Base-by-base conservation (phyloP, 2,113 vertebrate species). In the Protomyctophum bolini region DNA sequence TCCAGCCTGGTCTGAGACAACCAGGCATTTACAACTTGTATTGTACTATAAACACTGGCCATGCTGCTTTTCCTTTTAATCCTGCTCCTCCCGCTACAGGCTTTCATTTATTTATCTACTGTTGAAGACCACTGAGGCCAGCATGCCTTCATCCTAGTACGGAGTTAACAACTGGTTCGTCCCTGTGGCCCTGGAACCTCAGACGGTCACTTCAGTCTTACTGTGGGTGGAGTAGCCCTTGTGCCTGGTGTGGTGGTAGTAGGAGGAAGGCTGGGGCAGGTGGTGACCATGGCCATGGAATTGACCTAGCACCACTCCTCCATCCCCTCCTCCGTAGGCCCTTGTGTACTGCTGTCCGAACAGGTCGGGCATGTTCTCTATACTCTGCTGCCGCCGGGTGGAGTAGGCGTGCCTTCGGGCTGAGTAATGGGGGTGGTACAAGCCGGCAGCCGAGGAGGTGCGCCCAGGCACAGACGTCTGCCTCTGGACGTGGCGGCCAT, bases 201-300 rank as follows among this genome's bases (percentile, higher is more conserved):
- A 97, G 75, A 99, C 97, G 0, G 97, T 98, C 77, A 99, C 97
- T 79, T 99, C 97, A 0, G 95, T 94, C 75, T 97, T 95, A 86
- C 97, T 98, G 91, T 96, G 96, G 74, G 96, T 98, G 82, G 93
- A 86, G 72, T 94, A 94, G 82, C 79, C 89, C 84, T 92, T 94
- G 45, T 85, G 82, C 63, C 88, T 86, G 71, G 72, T 80, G 59
- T 85, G 77, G 64, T 87, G 87, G 79, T 88, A 83, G 76, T 90
- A 83, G 33, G 85, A 7, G 3, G 85, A 7, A 2, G 82, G 76
- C 10, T 88, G 83, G 78, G 87, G 12, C 11, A 65, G 70, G 52
- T 82, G 82, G 6, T 66, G 83, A 9, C 69, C 70, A 10, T 78
- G 77, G 59, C 75, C 14, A 29, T 7, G 14, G 10, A 11, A 75